Conservation (phyloP, 2,113 vertebrate genomes). For the Oryzias curvinotus region DNA sequence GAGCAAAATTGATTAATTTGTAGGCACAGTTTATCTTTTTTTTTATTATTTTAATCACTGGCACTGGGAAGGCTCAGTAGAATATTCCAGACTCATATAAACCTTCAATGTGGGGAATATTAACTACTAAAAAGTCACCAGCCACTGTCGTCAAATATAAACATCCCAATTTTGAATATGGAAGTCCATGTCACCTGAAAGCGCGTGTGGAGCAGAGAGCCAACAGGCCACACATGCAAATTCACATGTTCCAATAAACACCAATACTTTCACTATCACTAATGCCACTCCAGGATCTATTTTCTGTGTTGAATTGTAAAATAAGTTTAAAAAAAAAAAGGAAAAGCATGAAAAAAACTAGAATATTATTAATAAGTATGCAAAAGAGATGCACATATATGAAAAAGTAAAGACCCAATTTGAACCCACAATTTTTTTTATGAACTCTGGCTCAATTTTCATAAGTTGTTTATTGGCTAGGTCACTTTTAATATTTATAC, state of each 20-base stretch:
- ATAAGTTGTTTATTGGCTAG: background rate
- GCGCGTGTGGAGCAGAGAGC: conserved; percentile 38
- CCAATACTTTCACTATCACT: background rate
- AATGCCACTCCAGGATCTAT: background rate
- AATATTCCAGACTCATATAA: too few species aligned
- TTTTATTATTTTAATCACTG: too few species aligned
- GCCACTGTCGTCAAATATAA: too few species aligned
- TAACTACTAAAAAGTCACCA: too few species aligned
- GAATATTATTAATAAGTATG: background rate
- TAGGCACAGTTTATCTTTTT: too few species aligned
- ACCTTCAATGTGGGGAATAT: too few species aligned
- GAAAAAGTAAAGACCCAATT: conserved; percentile 6
- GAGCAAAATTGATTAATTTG: too few species aligned
- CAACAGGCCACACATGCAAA: conserved; percentile 11
- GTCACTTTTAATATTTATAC: background rate
- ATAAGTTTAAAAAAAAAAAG: too few species aligned
- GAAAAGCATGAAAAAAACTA: too few species aligned
- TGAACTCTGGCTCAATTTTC: background rate
- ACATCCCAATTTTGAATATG: conserved; percentile 41
- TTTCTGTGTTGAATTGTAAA: too few species aligned
- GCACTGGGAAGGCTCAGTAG: too few species aligned
- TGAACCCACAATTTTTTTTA: background rate
- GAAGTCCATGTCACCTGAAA: conserved; percentile 62
- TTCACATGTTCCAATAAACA: conserved; percentile 2
- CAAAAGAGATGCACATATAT: conserved; percentile 22